These are phyloP conservation scores for Amblyteles armatorius DNA, from an alignment of 2,888 invertebrate genomes.

Conservation along the genomic window DNA sequence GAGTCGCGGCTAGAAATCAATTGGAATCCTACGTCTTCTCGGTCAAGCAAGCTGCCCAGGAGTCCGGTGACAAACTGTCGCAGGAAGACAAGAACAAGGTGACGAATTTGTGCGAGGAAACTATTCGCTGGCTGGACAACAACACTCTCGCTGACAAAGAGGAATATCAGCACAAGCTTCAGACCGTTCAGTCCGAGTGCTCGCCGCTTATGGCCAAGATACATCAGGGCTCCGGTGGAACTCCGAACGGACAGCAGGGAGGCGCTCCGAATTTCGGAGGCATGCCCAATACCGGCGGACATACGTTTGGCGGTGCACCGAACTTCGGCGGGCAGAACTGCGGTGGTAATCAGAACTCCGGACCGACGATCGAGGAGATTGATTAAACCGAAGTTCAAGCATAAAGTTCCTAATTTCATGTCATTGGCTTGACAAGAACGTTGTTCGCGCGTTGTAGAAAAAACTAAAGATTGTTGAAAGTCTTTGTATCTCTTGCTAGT, in stretches of 20 bases:
- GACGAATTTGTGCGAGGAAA: slow-evolving; percentile 86
- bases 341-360: slow-evolving; percentile 28
- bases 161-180: slow-evolving; percentile 88
- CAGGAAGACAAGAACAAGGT: slow-evolving; percentile 86
- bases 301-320: not conserved
- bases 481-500: slow-evolving; percentile 85
- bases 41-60: slow-evolving; percentile 77
- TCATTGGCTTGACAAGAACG: slow-evolving; percentile 87
- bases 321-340: slow-evolving; percentile 25
- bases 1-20: slow-evolving; percentile 85
- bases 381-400: not conserved
- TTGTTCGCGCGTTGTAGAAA: slow-evolving; percentile 91
- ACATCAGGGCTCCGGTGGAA: slow-evolving; percentile 70
- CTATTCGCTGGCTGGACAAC: slow-evolving; percentile 86
- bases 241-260: slow-evolving; percentile 36
- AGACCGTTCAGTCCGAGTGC: slow-evolving; percentile 86
- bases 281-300: slow-evolving; percentile 28
- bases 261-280: slow-evolving; percentile 15
- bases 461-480: slow-evolving; percentile 93
- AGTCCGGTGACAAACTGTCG: slow-evolving; percentile 74
- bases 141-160: slow-evolving; percentile 88
- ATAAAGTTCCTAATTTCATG: slow-evolving; percentile 2
- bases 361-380: slow-evolving; percentile 67
- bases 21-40: slow-evolving; percentile 84
- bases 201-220: slow-evolving; percentile 77